Conservation (phyloP, 35 echinoderm and acorn worm genomes). For the Heliocidaris erythrogramma region DNA sequence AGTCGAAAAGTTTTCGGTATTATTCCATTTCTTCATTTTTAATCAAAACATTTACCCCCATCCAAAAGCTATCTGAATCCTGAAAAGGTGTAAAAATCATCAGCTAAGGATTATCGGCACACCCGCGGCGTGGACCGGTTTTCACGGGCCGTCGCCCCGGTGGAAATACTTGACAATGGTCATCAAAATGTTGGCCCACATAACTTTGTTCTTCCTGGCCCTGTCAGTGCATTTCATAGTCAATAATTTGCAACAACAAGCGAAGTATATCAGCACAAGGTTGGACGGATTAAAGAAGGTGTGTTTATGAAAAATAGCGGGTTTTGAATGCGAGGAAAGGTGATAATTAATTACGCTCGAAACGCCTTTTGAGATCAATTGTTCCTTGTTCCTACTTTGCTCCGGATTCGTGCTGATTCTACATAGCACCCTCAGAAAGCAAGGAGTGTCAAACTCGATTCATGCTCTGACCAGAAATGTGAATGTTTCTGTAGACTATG, state of each 20-base stretch:
- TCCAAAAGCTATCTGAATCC: neutral
- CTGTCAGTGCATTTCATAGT: neutral
- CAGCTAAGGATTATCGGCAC: neutral
- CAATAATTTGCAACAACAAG: conserved; percentile 3
- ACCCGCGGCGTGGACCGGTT: neutral
- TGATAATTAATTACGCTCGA: conserved; percentile 18
- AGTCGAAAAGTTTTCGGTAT: neutral
- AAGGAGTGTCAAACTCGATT: conserved; percentile 15
- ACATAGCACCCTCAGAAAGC: neutral
- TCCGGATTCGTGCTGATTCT: neutral
- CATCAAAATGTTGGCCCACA: conserved; percentile 1
- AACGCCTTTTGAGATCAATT: neutral
- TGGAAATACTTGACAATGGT: conserved; percentile 20
- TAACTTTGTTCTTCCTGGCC: neutral
- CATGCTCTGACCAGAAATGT: neutral
- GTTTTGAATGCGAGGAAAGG: neutral
- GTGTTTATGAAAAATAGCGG: neutral
- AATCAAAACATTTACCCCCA: conserved; percentile 3
- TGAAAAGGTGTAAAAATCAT: conserved; percentile 14
- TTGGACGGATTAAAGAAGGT: conserved; percentile 6
- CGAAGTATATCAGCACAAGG: neutral
- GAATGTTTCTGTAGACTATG: neutral
- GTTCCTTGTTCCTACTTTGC: neutral
- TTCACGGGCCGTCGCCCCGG: conserved; percentile 29
- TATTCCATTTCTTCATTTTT: neutral